Evolutionary conservation across 2,113 vertebrate genomes (phyloP).

Genomic region (Ranitomeya variabilis): DNA sequence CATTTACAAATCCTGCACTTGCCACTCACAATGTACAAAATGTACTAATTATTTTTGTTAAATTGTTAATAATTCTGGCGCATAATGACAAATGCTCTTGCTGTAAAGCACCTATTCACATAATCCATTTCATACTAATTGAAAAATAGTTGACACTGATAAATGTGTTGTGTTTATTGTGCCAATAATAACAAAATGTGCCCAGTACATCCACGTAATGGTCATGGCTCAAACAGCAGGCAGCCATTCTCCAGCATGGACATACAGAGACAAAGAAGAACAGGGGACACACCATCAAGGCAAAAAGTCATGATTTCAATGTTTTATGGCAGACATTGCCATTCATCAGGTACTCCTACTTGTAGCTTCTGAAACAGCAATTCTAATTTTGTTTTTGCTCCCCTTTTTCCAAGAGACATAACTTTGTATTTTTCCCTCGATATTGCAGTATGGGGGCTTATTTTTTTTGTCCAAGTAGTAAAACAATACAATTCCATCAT

Average conservation of each 20-base stretch:
- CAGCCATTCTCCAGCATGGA: background rate
- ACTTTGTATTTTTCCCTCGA: too few relatives aligned
- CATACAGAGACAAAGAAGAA: background rate
- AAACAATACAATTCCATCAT: too few relatives aligned
- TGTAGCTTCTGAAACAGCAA: background rate
- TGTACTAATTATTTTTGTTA: background rate
- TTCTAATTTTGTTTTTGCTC: background rate
- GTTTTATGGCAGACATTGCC: background rate
- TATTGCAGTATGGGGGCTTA: too few relatives aligned
- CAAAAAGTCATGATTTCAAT: background rate
- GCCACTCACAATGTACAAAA: too few relatives aligned
- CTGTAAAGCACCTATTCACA: background rate
- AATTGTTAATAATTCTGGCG: background rate
- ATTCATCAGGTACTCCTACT: background rate
- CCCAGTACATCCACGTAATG: background rate
- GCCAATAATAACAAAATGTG: background rate
- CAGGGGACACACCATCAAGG: background rate
- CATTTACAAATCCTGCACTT: too few relatives aligned
- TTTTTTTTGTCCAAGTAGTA: too few relatives aligned
- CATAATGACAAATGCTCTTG: background rate
- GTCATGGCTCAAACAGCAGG: background rate
- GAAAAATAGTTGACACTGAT: background rate
- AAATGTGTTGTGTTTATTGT: background rate
- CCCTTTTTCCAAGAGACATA: too few relatives aligned
- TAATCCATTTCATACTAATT: background rate